These are phyloP conservation scores for Onychostoma macrolepis DNA, from an alignment of 2,113 vertebrate species.

Conservation along the genomic window DNA sequence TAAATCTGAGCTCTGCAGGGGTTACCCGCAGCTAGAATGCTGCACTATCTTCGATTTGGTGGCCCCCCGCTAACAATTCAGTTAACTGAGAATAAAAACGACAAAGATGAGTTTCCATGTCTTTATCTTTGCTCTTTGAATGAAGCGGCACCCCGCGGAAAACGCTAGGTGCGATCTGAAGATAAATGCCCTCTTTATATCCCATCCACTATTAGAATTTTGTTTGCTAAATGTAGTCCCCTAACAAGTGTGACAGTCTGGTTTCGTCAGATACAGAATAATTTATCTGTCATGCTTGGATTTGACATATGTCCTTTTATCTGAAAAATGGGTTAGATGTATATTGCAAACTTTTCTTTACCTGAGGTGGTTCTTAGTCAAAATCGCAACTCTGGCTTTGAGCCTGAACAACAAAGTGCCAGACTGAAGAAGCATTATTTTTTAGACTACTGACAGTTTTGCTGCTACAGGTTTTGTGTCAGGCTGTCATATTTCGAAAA, in stretches of 20 bases:
- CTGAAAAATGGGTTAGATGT: slow-evolving; percentile 21
- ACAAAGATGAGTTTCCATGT: slow-evolving; percentile 31
- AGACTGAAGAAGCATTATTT: not conserved
- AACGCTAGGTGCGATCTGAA: not conserved
- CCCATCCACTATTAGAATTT: slow-evolving; percentile 22
- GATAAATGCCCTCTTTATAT: slow-evolving; percentile 25
- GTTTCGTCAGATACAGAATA: not conserved
- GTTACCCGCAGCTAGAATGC: slow-evolving; percentile 20
- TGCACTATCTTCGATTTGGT: not conserved
- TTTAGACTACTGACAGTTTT: slow-evolving; percentile 10
- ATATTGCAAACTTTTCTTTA: slow-evolving; percentile 13
- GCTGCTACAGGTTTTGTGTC: not conserved
- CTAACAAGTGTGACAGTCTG: not conserved
- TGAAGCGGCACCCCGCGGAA: not conserved
- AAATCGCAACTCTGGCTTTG: slow-evolving; percentile 4
- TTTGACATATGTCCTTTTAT: slow-evolving; percentile 17
- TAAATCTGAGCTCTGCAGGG: slow-evolving; percentile 44
- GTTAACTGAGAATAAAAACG: slow-evolving; percentile 27
- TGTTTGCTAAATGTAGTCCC: slow-evolving; percentile 18
- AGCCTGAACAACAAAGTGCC: not conserved
- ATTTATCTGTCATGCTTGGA: not conserved
- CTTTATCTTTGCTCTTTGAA: slow-evolving; percentile 31
- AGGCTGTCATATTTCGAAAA: not conserved
- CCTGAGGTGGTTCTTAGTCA: slow-evolving; percentile 21
- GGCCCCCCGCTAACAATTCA: slow-evolving; percentile 29